phyloP scores from a whole-genome alignment of 2,888 invertebrate genomes.

The Synergus gifuensis region DNA sequence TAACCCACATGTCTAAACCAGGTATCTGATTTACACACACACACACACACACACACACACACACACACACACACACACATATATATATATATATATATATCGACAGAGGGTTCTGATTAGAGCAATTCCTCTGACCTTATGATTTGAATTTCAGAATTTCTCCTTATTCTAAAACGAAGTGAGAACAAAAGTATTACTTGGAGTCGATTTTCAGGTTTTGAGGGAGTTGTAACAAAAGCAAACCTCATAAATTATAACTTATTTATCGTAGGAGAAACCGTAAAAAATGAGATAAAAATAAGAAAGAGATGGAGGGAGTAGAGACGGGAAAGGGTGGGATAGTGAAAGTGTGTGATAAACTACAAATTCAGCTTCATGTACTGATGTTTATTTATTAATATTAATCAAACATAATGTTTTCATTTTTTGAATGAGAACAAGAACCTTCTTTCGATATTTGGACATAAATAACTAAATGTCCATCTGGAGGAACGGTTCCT shows the following conservation, averaged over 20 bases:
- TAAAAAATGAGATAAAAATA: too few relatives aligned
- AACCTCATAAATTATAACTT: too few relatives aligned
- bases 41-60: too few relatives aligned
- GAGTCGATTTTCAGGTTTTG: background rate
- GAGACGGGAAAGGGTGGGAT: too few relatives aligned
- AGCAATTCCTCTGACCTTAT: conserved; percentile 2
- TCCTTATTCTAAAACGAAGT: background rate
- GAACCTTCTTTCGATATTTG: background rate
- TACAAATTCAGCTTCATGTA: too few relatives aligned
- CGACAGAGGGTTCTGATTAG: conserved; percentile 22
- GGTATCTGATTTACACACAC: background rate
- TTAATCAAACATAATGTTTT: background rate
- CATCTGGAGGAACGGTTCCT: background rate
- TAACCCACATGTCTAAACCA: conserved; percentile 32
- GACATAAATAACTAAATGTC: conserved; percentile 32
- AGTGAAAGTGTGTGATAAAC: too few relatives aligned
- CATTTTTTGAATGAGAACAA: background rate
- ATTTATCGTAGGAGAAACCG: too few relatives aligned
- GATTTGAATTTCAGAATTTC: background rate
- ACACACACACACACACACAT: too few relatives aligned
- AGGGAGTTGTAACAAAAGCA: too few relatives aligned
- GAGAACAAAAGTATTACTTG: background rate
- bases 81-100: too few relatives aligned
- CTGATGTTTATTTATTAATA: background rate
- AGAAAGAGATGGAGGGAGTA: too few relatives aligned